Conservation (phyloP, 2,113 vertebrate genomes). For the Podiceps cristatus region DNA sequence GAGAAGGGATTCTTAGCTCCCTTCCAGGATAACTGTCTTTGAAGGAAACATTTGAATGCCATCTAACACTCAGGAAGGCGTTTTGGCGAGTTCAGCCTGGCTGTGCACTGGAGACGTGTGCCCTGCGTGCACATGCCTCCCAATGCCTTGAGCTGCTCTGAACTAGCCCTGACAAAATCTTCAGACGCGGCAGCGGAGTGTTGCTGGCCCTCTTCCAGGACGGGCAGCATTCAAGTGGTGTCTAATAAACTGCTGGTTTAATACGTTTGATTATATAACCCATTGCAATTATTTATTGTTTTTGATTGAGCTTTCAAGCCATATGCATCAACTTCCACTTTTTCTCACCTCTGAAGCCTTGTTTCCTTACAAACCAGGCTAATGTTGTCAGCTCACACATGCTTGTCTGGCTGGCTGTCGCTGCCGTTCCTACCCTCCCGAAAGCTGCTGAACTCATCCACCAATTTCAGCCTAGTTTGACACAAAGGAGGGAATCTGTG, state of each 20-base stretch:
- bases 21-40: not conserved
- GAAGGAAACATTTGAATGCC: not conserved
- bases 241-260: not conserved
- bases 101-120: not conserved
- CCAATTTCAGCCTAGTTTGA: not conserved
- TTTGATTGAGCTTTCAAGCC: not conserved
- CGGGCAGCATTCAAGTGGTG: not conserved
- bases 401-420: not conserved
- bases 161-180: not conserved
- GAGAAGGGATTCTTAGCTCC: not conserved
- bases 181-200: not conserved
- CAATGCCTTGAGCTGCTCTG: not conserved
- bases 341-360: not conserved
- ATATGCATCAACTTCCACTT: not conserved
- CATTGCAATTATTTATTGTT: not conserved
- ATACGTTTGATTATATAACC: not conserved
- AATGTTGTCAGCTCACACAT: not conserved
- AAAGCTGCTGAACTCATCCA: not conserved
- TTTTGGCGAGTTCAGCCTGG: not conserved
- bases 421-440: not conserved
- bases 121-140: not conserved
- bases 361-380: not conserved
- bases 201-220: constrained; percentile 16
- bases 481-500: not conserved
- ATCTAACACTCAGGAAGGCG: not conserved